phyloP scores from a whole-genome alignment of 2,113 vertebrate species.

The Phoenicopterus ruber region DNA sequence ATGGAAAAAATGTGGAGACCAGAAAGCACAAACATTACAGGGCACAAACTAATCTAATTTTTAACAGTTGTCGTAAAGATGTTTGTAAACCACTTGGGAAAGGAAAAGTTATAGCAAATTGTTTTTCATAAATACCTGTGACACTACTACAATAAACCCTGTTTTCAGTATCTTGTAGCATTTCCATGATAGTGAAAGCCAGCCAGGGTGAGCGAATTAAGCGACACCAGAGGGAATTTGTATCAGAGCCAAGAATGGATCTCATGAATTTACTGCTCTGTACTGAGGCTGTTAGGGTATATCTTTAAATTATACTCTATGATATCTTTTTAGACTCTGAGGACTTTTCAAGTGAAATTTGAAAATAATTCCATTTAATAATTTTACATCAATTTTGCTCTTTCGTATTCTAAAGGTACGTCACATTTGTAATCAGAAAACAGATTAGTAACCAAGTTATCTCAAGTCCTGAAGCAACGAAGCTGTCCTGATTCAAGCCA shows the following conservation, averaged over 20 bases:
- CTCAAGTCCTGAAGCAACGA: not conserved
- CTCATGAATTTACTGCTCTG: not conserved
- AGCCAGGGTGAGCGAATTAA: not conserved
- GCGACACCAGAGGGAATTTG: not conserved
- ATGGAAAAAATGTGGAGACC: not conserved
- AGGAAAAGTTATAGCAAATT: not conserved
- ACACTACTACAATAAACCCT: not conserved
- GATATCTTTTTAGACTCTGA: not conserved
- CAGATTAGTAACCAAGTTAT: not conserved
- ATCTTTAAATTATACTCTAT: not conserved
- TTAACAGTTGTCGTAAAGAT: not conserved
- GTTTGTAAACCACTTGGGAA: not conserved
- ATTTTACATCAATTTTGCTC: not conserved
- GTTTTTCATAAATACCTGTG: not conserved
- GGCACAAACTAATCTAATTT: not conserved
- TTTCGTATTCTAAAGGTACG: not conserved
- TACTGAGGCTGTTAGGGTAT: not conserved
- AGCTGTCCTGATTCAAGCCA: not conserved
- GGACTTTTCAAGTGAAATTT: not conserved
- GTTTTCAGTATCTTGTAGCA: not conserved
- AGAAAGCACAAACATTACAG: not conserved
- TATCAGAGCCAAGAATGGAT: not conserved
- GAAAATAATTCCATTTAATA: not conserved
- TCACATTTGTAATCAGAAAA: not conserved
- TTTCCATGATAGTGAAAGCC: not conserved